Evolutionary conservation across 1,140 invertebrate species (phyloP).

Genomic region (Rhopalosiphum maidis): DNA sequence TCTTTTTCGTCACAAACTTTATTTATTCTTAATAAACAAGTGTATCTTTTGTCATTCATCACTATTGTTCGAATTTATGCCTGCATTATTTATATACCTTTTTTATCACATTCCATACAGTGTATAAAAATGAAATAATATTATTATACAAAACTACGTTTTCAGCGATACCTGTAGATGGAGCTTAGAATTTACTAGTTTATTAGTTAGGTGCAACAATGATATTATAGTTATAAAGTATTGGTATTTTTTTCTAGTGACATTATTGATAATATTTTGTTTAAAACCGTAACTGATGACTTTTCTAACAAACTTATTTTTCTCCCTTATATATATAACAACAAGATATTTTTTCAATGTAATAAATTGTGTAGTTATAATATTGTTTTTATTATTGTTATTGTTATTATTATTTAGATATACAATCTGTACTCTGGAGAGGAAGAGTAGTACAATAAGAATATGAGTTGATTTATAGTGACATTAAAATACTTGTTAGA

Average conservation of each 20-base stretch:
- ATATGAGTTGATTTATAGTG: too few relatives aligned
- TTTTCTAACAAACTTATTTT: not conserved
- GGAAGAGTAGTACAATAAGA: too few relatives aligned
- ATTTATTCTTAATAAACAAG: not conserved
- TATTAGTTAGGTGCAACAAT: not conserved
- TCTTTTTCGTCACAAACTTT: not conserved
- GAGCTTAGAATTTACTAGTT: constrained; percentile 7
- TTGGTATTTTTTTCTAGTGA: not conserved
- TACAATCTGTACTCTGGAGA: too few relatives aligned
- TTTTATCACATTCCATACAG: not conserved
- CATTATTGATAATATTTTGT: not conserved
- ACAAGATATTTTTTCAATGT: not conserved
- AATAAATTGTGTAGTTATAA: not conserved
- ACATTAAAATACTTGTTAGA: too few relatives aligned
- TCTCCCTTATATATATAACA: not conserved
- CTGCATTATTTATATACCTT: not conserved
- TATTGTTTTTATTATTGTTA: not conserved
- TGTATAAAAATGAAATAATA: not conserved
- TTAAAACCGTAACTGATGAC: constrained; percentile 1
- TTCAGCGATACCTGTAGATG: not conserved
- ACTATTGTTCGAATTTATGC: not conserved
- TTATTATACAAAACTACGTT: not conserved
- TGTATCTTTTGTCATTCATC: not conserved
- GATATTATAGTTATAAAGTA: not conserved
- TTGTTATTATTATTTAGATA: too few relatives aligned